Evolutionary conservation across 2,113 vertebrate species (phyloP).

Genomic region (Prolemur simus): DNA sequence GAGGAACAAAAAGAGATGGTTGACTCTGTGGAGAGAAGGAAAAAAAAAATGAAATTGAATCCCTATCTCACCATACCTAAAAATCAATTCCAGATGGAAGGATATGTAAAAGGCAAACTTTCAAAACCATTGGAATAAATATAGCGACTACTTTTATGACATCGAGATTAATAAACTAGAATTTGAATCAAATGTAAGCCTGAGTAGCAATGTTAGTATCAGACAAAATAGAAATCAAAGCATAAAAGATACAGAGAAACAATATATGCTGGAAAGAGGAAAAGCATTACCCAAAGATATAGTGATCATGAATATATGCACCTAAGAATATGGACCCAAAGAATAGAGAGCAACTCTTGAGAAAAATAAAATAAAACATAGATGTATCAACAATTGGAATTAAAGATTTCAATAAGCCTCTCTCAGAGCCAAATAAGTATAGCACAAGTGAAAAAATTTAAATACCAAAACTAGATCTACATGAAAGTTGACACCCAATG

Average conservation of each 20-base stretch:
- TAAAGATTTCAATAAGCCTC: not conserved
- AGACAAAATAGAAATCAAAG: not conserved
- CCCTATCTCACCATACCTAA: not conserved
- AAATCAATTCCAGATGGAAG: not conserved
- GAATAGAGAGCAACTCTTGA: not conserved
- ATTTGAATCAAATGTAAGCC: not conserved
- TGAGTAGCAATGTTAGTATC: not conserved
- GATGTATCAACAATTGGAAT: not conserved
- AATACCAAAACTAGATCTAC: not conserved
- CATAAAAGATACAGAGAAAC: not conserved
- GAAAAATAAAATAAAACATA: not conserved
- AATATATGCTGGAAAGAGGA: not conserved
- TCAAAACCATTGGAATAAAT: not conserved
- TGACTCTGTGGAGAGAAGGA: not conserved
- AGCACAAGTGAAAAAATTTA: not conserved
- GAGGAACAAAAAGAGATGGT: not conserved
- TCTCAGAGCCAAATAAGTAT: not conserved
- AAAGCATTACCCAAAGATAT: not conserved
- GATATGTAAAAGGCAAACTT: conserved; percentile 3
- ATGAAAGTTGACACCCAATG: not conserved
- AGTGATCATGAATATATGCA: not conserved
- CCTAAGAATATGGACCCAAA: not conserved
- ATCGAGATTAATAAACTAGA: not conserved
- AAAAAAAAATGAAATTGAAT: not conserved
- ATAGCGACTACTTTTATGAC: not conserved